Conservation (phyloP, 2,888 invertebrate species). For the Oligia strigilis region DNA sequence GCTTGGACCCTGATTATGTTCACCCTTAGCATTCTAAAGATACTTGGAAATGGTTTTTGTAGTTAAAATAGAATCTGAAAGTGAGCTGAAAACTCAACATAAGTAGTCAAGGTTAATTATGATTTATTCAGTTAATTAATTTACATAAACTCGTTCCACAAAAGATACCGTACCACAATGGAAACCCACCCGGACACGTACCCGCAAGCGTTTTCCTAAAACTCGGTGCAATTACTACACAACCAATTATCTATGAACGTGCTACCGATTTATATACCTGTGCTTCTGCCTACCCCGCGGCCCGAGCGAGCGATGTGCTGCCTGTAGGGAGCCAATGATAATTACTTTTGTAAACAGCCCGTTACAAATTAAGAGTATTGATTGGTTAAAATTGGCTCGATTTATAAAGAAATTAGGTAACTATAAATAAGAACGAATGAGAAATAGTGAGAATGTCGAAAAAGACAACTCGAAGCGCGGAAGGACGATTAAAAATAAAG, state of each 20-base stretch:
- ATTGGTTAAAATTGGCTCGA: conserved; percentile 23
- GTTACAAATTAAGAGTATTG: conserved; percentile 32
- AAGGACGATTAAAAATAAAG: background rate
- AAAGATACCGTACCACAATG: conserved; percentile 28
- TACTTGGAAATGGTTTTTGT: background rate
- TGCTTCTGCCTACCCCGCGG: conserved; percentile 34
- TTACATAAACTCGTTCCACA: background rate
- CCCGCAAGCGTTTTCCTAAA: conserved; percentile 60
- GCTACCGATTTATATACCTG: conserved; percentile 57
- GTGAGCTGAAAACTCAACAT: background rate
- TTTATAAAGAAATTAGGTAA: conserved; percentile 18
- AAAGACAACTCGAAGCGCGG: background rate
- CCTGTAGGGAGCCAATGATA: conserved; percentile 52
- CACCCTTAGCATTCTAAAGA: background rate
- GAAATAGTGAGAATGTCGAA: background rate
- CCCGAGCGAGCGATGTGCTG: conserved; percentile 43
- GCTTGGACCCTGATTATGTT: background rate
- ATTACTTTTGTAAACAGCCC: conserved; percentile 46
- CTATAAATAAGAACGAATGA: background rate
- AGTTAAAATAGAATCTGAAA: background rate
- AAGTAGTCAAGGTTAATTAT: background rate
- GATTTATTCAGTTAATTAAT: background rate
- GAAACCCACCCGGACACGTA: conserved; percentile 13
- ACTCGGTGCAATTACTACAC: conserved; percentile 61
- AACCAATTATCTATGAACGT: conserved; percentile 63